phyloP scores from a whole-genome alignment of 2,797 vertebrate genomes.

The Xenentodon cancila region DNA sequence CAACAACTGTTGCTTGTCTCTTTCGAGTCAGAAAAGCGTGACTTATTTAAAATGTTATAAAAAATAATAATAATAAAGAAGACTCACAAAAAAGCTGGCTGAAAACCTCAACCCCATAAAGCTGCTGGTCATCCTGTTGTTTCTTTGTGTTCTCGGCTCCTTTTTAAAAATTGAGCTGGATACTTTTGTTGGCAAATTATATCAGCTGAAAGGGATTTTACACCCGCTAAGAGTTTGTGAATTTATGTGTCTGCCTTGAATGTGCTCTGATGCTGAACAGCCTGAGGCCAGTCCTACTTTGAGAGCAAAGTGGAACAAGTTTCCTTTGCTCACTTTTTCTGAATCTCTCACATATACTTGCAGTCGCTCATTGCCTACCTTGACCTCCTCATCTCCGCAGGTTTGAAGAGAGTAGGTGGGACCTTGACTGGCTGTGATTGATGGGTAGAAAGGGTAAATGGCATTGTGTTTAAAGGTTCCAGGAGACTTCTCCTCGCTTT shows the following conservation, averaged over 20 bases:
- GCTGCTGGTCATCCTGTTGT: not conserved
- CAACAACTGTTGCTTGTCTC: not conserved
- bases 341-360: conserved; percentile 22
- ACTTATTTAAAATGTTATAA: conserved; percentile 1
- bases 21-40: conserved; percentile 1
- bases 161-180: conserved; percentile 32
- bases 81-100: not conserved
- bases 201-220: conserved; percentile 19
- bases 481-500: conserved; percentile 24
- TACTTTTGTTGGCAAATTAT: conserved; percentile 37
- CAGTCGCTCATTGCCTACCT: conserved; percentile 21
- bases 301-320: conserved; percentile 44
- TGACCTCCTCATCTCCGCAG: conserved; percentile 24
- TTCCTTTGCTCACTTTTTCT: conserved; percentile 28
- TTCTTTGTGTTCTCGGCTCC: conserved; percentile 6
- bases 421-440: conserved; percentile 45
- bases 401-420: not conserved
- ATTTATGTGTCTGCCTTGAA: conserved; percentile 37
- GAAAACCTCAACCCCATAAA: not conserved
- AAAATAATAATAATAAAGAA: not conserved
- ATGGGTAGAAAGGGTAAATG: conserved; percentile 27
- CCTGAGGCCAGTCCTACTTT: conserved; percentile 41
- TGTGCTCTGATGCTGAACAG: conserved; percentile 46
- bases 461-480: conserved; percentile 40
- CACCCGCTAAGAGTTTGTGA: conserved; percentile 33